Conservation (phyloP, 2,888 invertebrate genomes). For the Mycalesis mineus region DNA sequence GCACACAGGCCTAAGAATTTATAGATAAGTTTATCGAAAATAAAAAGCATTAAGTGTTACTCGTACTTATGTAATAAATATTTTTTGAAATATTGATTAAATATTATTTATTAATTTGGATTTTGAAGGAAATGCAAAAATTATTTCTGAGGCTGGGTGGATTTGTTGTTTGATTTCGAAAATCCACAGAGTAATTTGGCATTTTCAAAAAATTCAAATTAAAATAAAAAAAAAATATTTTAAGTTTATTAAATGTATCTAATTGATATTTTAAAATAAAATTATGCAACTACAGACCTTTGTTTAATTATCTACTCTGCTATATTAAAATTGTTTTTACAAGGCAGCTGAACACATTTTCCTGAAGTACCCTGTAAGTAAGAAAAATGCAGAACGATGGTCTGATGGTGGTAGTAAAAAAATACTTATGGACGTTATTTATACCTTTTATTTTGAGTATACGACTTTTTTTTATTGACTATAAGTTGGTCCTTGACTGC, state of each 20-base stretch:
- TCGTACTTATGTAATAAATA: too few species aligned
- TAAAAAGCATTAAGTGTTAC: too few species aligned
- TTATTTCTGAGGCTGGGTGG: constrained; percentile 68
- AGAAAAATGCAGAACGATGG: too few species aligned
- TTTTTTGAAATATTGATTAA: constrained; percentile 3
- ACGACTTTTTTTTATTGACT: too few species aligned
- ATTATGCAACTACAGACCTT: constrained; percentile 26
- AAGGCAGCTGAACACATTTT: too few species aligned
- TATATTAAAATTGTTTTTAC: too few species aligned
- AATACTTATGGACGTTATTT: too few species aligned
- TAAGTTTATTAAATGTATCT: constrained; percentile 7
- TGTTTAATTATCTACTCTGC: background rate
- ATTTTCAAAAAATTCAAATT: constrained; percentile 30
- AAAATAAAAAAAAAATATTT: too few species aligned
- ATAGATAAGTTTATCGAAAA: constrained; percentile 33
- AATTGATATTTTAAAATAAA: constrained; percentile 25
- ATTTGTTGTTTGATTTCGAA: constrained; percentile 37
- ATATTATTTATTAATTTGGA: background rate
- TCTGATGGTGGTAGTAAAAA: too few species aligned
- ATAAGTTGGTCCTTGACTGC: too few species aligned
- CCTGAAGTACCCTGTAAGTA: too few species aligned
- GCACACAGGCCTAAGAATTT: constrained; percentile 6
- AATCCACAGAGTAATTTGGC: constrained; percentile 57
- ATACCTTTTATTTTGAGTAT: too few species aligned
- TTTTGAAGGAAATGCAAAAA: constrained; percentile 36